A percentile compares a stretch with the other conserved stretches of the same genome.
Evolutionary conservation across 2,888 invertebrate species (phyloP).

Genomic region (Drosophila anomalata): DNA sequence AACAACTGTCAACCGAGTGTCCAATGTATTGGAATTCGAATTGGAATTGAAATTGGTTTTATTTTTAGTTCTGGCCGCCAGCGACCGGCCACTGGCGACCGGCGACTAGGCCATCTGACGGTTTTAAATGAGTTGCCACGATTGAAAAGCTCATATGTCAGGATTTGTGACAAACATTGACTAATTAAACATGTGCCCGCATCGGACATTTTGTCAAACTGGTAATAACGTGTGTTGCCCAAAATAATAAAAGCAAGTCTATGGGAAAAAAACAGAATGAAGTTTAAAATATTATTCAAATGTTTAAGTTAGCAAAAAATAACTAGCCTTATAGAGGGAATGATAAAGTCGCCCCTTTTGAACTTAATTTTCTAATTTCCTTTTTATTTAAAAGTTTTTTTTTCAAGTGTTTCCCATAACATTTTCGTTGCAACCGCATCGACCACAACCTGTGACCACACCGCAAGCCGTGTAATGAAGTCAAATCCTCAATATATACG

Average conservation of each 20-base stretch:
- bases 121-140: constrained; percentile 55
- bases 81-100: neutral
- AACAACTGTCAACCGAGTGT: constrained; percentile 38
- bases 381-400: neutral
- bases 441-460: constrained; percentile 57
- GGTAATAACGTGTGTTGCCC: constrained; percentile 60
- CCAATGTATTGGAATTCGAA: constrained; percentile 26
- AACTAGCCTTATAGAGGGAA: neutral
- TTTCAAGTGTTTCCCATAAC: constrained; percentile 6
- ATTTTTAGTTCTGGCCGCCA: constrained; percentile 22
- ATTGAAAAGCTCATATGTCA: constrained; percentile 59
- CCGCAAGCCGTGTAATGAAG: constrained; percentile 42
- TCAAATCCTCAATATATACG: constrained; percentile 32
- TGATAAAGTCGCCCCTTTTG: neutral
- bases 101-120: neutral
- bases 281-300: neutral
- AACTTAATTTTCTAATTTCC: neutral
- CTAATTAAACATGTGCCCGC: constrained; percentile 62
- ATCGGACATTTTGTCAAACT: constrained; percentile 56
- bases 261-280: constrained; percentile 20
- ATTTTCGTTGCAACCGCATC: constrained; percentile 19
- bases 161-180: constrained; percentile 60
- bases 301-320: neutral
- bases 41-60: constrained; percentile 38
- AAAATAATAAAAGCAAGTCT: constrained; percentile 50